Percentiles rank a stretch among this genome's conserved stretches.
These are phyloP conservation scores for Gadus chalcogrammus DNA, from an alignment of 2,113 vertebrate genomes.

Conservation along the genomic window DNA sequence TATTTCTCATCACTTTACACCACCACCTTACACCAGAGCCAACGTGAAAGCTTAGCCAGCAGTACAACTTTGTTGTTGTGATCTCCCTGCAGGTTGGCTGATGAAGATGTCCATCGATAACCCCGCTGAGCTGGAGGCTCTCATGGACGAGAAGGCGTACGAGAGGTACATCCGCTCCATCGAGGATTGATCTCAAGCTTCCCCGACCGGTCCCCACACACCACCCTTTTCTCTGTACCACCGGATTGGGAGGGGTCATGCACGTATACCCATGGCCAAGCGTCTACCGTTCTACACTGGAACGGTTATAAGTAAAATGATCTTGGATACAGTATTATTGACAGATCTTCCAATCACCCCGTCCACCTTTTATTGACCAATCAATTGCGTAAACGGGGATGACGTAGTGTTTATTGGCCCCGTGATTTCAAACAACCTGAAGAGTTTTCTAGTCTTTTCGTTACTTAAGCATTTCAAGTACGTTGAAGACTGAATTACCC, in stretches of 20 bases:
- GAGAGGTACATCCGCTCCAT: constrained; percentile 91
- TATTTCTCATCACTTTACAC: too few species aligned
- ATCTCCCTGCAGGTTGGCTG: constrained; percentile 83
- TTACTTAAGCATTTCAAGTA: constrained; percentile 39
- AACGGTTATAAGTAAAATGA: constrained; percentile 47
- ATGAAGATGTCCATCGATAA: constrained; percentile 94
- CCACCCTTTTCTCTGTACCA: constrained; percentile 20
- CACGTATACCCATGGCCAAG: background rate
- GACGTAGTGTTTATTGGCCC: constrained; percentile 9
- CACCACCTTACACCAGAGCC: too few species aligned
- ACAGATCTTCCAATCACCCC: constrained; percentile 32
- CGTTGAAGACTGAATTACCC: constrained; percentile 18
- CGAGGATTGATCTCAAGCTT: constrained; percentile 76
- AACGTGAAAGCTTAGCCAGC: too few species aligned
- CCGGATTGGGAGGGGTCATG: constrained; percentile 24
- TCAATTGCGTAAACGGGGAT: constrained; percentile 1
- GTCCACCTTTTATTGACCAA: constrained; percentile 28
- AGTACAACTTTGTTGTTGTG: background rate
- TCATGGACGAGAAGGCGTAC: constrained; percentile 93
- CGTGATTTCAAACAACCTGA: constrained; percentile 32
- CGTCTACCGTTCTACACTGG: constrained; percentile 21
- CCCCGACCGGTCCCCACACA: constrained; percentile 14
- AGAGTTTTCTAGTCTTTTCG: constrained; percentile 23
- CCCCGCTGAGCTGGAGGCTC: constrained; percentile 85
- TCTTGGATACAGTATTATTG: constrained; percentile 38